Evolutionary conservation across 1,140 invertebrate species (phyloP).

Genomic region (Drosophila pseudoananassae): DNA sequence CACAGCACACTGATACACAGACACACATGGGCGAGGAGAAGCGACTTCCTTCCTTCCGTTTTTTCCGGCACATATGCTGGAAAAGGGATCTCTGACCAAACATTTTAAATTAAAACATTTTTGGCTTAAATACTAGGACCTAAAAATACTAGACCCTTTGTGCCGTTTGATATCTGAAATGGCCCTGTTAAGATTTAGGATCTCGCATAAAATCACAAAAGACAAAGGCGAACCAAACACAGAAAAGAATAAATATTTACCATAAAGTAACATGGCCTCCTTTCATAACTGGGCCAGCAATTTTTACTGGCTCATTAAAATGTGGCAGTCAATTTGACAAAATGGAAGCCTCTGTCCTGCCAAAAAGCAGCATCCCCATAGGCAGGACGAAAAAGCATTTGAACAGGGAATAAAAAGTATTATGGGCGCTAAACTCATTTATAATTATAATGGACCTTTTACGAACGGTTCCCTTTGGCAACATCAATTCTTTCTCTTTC

Average conservation of each 20-base stretch:
- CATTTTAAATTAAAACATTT: not conserved
- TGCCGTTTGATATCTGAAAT: conserved; percentile 12
- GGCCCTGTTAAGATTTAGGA: not conserved
- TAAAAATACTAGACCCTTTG: not conserved
- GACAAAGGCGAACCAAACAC: conserved; percentile 25
- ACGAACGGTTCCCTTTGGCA: conserved; percentile 56
- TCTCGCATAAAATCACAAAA: conserved; percentile 8
- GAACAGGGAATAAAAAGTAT: conserved; percentile 67
- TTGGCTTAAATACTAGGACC: not conserved
- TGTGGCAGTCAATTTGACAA: conserved; percentile 75
- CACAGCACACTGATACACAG: conserved; percentile 9
- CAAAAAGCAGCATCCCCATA: conserved; percentile 23
- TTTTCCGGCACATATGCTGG: conserved; percentile 40
- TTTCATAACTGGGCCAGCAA: conserved; percentile 61
- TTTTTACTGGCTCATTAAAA: conserved; percentile 80
- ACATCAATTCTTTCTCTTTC: conserved; percentile 12
- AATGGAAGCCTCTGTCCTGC: conserved; percentile 21
- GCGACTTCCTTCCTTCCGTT: conserved; percentile 45
- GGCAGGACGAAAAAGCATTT: conserved; percentile 26
- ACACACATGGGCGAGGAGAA: conserved; percentile 13
- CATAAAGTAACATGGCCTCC: conserved; percentile 28
- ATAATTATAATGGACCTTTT: conserved; percentile 83
- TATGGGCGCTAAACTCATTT: conserved; percentile 80
- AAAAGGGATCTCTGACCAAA: conserved; percentile 40
- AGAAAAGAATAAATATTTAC: conserved; percentile 53